phyloP scores from a whole-genome alignment of 2,888 invertebrate species.

The Celastrina argiolus region DNA sequence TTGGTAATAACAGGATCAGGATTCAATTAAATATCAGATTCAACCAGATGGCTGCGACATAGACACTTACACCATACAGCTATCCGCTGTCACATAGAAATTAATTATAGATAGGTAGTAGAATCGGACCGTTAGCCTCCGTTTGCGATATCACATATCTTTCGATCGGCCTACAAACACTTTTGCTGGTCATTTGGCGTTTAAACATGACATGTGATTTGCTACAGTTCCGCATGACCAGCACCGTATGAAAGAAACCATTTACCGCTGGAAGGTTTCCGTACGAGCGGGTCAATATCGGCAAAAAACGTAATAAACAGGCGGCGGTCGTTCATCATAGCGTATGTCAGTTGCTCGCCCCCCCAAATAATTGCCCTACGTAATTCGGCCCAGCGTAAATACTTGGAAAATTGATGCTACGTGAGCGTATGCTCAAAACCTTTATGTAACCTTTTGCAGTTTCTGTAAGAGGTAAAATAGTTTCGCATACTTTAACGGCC shows the following conservation, averaged over 20 bases:
- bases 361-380: conserved; percentile 52
- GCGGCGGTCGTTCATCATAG: conserved; percentile 52
- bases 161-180: neutral
- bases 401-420: conserved; percentile 27
- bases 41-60: too few relatives aligned
- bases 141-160: too few relatives aligned
- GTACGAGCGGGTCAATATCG: conserved; percentile 35
- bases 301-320: conserved; percentile 52
- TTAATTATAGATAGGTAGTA: too few relatives aligned
- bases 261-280: neutral
- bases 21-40: too few relatives aligned
- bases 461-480: neutral
- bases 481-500: neutral
- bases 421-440: neutral
- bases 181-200: neutral
- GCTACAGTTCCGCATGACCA: neutral
- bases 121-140: too few relatives aligned
- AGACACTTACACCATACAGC: too few relatives aligned
- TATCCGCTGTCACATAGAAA: too few relatives aligned
- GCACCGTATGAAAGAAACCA: neutral
- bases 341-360: conserved; percentile 43
- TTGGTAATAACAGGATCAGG: too few relatives aligned
- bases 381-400: conserved; percentile 25
- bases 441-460: neutral
- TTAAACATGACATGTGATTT: neutral